These are phyloP conservation scores for Drosophila macrospina DNA, from an alignment of 2,888 invertebrate species.

Conservation along the genomic window DNA sequence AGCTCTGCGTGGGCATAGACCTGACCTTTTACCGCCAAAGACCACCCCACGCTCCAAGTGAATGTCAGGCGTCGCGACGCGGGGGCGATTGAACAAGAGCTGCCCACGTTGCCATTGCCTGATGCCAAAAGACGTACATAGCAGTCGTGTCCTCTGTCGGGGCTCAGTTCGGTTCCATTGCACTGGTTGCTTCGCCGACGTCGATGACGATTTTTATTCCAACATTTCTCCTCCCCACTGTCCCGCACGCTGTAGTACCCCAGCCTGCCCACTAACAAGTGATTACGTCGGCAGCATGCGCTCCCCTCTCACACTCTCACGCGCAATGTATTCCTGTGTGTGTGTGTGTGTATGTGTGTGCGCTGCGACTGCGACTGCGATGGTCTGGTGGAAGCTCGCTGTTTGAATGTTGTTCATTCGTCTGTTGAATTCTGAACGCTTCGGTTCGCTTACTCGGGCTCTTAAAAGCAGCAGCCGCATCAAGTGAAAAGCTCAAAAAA, in stretches of 20 bases:
- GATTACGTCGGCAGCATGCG: constrained; percentile 75
- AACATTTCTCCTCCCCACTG: constrained; percentile 6
- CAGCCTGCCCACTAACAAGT: constrained; percentile 59
- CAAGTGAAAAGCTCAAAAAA: constrained; percentile 49
- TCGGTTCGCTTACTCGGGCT: constrained; percentile 76
- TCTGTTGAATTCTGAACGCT: constrained; percentile 84
- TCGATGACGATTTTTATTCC: constrained; percentile 60
- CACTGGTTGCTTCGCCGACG: constrained; percentile 63
- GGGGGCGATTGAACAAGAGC: constrained; percentile 25
- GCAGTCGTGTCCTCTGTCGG: constrained; percentile 28
- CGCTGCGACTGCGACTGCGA: constrained; percentile 55
- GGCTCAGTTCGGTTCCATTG: constrained; percentile 37
- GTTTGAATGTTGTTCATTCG: constrained; percentile 83
- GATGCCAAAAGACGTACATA: constrained; percentile 23
- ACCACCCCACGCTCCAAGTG: too few relatives aligned
- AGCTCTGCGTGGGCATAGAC: constrained; percentile 55
- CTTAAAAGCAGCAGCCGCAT: constrained; percentile 34
- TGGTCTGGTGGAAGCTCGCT: constrained; percentile 72
- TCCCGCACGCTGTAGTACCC: too few relatives aligned
- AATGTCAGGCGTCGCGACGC: constrained; percentile 5
- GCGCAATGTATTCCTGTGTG: constrained; percentile 13
- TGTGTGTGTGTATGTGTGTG: constrained; percentile 13
- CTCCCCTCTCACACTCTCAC: constrained; percentile 53
- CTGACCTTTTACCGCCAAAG: constrained; percentile 61
- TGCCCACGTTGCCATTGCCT: constrained; percentile 66